These are phyloP conservation scores for Synodontis membranacea DNA, from an alignment of 2,113 vertebrate species.

Conservation along the genomic window DNA sequence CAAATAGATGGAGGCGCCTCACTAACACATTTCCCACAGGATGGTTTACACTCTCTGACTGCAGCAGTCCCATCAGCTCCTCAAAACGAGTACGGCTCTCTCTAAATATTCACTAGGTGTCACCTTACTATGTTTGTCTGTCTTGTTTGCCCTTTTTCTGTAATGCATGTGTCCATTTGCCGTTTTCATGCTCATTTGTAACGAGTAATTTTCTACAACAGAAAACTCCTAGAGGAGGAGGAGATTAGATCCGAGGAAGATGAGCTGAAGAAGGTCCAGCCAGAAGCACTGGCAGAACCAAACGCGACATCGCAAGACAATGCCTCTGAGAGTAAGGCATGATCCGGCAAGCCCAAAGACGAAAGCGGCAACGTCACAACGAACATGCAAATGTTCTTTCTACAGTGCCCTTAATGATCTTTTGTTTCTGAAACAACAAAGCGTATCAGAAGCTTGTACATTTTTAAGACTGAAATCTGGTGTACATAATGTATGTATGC, in stretches of 20 bases:
- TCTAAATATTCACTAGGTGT: conserved; percentile 71
- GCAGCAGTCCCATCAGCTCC: conserved; percentile 82
- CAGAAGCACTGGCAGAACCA: conserved; percentile 82
- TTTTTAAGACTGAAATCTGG: conserved; percentile 36
- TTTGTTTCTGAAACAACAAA: conserved; percentile 33
- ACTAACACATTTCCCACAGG: conserved; percentile 88
- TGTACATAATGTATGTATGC: conserved; percentile 28
- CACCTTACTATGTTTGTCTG: conserved; percentile 19
- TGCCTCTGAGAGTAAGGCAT: conserved; percentile 86
- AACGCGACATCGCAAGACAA: conserved; percentile 90
- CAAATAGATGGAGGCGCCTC: conserved; percentile 88
- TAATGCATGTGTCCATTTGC: background rate
- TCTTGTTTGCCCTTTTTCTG: conserved; percentile 37
- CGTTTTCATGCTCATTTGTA: background rate
- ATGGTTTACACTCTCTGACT: conserved; percentile 89
- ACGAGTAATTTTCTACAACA: conserved; percentile 61
- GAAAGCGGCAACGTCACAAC: conserved; percentile 53
- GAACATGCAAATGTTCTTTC: conserved; percentile 43
- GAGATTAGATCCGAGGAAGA: conserved; percentile 77
- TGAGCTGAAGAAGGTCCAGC: conserved; percentile 77
- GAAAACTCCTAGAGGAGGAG: conserved; percentile 83
- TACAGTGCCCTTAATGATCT: conserved; percentile 50
- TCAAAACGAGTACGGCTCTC: conserved; percentile 90
- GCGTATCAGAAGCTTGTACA: conserved; percentile 29
- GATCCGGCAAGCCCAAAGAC: conserved; percentile 66